Percentiles rank a stretch among this genome's conserved stretches.
These are phyloP conservation scores for Lobophora halterata DNA, from an alignment of 2,888 invertebrate genomes.

Conservation along the genomic window DNA sequence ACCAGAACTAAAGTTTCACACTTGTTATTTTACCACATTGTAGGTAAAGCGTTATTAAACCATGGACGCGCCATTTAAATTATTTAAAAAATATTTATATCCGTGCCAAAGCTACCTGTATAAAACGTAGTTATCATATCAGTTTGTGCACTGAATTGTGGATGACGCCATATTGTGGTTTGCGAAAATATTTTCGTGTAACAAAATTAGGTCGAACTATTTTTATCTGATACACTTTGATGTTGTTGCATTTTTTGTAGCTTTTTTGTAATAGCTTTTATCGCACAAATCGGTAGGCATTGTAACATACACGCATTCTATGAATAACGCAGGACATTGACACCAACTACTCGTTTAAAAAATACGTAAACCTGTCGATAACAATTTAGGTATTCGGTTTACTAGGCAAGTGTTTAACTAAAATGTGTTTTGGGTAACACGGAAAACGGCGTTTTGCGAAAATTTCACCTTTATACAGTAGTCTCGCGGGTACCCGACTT, in stretches of 20 bases:
- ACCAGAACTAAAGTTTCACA: not conserved
- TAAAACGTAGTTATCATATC: too few relatives aligned
- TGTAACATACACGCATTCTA: not conserved
- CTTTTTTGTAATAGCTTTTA: not conserved
- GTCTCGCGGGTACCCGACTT: slow-evolving; percentile 24
- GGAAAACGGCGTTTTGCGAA: slow-evolving; percentile 16
- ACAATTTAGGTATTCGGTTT: slow-evolving; percentile 1
- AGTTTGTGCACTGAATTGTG: not conserved
- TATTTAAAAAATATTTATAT: too few relatives aligned
- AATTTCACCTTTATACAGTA: slow-evolving; percentile 19
- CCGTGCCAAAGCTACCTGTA: too few relatives aligned
- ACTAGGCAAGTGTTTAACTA: slow-evolving; percentile 7
- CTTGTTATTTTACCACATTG: not conserved
- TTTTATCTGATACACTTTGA: slow-evolving; percentile 1
- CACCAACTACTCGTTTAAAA: slow-evolving; percentile 1
- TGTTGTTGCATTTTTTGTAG: not conserved
- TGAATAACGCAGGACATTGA: not conserved
- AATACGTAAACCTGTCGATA: slow-evolving; percentile 4
- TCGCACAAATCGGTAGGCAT: not conserved
- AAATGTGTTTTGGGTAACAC: slow-evolving; percentile 7
- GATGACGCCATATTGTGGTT: slow-evolving; percentile 1
- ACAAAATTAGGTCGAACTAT: slow-evolving; percentile 4
- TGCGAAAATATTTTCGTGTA: too few relatives aligned
- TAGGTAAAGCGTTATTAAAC: too few relatives aligned
- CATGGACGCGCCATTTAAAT: too few relatives aligned